Base-by-base conservation (phyloP, 1,140 invertebrate species). In the Drosophila ohnishii region DNA sequence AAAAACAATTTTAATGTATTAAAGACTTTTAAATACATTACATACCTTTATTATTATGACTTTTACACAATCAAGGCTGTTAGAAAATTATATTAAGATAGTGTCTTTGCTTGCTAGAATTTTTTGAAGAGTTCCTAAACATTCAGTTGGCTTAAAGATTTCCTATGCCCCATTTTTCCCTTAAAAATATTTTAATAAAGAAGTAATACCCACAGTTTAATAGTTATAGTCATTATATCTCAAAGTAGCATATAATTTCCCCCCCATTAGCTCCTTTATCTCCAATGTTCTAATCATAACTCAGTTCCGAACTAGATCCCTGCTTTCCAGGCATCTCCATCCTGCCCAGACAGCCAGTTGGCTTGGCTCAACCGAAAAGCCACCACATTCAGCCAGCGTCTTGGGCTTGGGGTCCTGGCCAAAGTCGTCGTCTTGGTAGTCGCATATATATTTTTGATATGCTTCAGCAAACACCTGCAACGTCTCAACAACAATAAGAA, bases 381-480 rank as follows among this genome's bases (percentile, higher is more conserved):
- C 63, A 28, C 14, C 28, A 25, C 30, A 19, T 19, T 40, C 42
- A 50, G 10, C 19, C 45, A 32, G 16, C 45, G 35, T 30, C 56
- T 77, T 57, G 47, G 40, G 48, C 56, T 77, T 57, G 47, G 40
- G 48, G 22, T 13, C 25, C 58, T 39, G 59, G 60, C 22, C 44
- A 51, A 60, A 64, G 56, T 59, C 64, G 40, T 74, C 25, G 32
- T 44, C 45, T 11, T 63, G 50, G 61, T 63, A 58, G 61, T 66
- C 37, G 56, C 19, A 51, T 60, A 81, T 81, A 71, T 85, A 67
- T 71, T 81, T 85, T 80, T 85, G 78, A 81, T 86, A 81, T 85
- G 78, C 81, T 86, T 85, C 67, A 81, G 81, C 74, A 82, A 86
- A 86, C 82, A 86, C 82, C 82, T 86, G 82, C 82, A 86, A 86